Conservation (phyloP, 2,113 vertebrate species). For the Coptodon bakossiorum region DNA sequence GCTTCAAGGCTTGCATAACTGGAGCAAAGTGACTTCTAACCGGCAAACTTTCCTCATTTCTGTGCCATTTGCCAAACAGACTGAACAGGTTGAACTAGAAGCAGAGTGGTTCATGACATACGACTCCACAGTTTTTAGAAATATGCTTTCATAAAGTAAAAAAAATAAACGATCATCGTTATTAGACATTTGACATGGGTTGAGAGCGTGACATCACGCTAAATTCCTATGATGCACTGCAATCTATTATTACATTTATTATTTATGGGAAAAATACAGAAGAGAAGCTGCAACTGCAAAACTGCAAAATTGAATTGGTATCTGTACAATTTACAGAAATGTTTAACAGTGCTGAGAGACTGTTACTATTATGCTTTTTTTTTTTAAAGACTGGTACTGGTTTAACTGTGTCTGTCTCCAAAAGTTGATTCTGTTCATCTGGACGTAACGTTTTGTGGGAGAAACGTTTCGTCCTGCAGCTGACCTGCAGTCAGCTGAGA, state of each 20-base stretch:
- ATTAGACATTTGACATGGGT: neutral
- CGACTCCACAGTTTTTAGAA: neutral
- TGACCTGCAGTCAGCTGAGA: neutral
- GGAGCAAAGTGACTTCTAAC: slow-evolving; percentile 17
- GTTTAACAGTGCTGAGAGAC: neutral
- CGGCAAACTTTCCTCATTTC: neutral
- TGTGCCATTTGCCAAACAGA: neutral
- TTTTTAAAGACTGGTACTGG: neutral
- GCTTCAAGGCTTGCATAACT: slow-evolving; percentile 40
- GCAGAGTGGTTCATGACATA: neutral
- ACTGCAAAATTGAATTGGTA: neutral
- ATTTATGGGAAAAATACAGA: neutral
- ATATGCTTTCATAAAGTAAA: neutral
- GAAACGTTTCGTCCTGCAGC: neutral
- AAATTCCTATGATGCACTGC: neutral
- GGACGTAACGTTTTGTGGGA: neutral
- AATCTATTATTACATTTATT: neutral
- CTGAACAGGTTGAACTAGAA: neutral
- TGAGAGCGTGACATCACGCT: neutral
- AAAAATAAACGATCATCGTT: neutral
- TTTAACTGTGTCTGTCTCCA: neutral
- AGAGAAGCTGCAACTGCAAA: neutral
- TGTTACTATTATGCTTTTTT: neutral
- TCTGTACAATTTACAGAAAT: neutral
- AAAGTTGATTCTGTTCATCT: neutral